These are phyloP conservation scores for Tenthredo amoena DNA, from an alignment of 2,888 invertebrate genomes.

Conservation along the genomic window DNA sequence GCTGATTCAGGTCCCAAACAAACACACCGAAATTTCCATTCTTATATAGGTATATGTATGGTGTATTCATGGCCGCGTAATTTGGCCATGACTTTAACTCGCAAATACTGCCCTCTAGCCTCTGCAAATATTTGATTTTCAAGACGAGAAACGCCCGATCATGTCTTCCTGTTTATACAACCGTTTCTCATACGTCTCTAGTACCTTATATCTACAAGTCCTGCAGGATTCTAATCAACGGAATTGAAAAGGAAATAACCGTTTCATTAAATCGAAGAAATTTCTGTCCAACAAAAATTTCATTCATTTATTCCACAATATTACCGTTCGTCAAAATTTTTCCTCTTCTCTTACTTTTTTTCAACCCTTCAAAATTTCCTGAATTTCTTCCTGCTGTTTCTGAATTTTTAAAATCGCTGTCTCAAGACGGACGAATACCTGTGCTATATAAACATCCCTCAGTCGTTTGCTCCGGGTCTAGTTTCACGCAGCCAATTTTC, in stretches of 20 bases:
- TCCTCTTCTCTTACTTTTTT: neutral
- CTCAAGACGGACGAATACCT: conserved; percentile 38
- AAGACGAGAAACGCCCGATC: conserved; percentile 20
- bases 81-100: conserved; percentile 61
- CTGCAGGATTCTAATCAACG: neutral
- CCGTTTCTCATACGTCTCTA: neutral
- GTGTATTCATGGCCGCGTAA: conserved; percentile 73
- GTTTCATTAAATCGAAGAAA: neutral
- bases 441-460: neutral
- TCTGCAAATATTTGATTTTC: conserved; percentile 36
- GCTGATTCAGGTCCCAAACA: conserved; percentile 68
- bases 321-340: no score
- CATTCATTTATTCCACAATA: neutral
- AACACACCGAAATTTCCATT: conserved; percentile 70
- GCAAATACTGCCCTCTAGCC: conserved; percentile 45
- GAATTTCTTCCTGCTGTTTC: conserved; percentile 24
- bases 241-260: neutral
- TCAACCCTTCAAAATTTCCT: no score
- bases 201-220: neutral
- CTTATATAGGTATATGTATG: conserved; percentile 58
- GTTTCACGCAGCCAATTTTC: conserved; percentile 50
- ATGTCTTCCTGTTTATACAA: conserved; percentile 22
- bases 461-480: conserved; percentile 13
- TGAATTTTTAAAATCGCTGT: conserved; percentile 5
- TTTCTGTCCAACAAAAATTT: neutral